Evolutionary conservation across 2,113 vertebrate genomes (phyloP).

Genomic region (Gallinago undulata): DNA sequence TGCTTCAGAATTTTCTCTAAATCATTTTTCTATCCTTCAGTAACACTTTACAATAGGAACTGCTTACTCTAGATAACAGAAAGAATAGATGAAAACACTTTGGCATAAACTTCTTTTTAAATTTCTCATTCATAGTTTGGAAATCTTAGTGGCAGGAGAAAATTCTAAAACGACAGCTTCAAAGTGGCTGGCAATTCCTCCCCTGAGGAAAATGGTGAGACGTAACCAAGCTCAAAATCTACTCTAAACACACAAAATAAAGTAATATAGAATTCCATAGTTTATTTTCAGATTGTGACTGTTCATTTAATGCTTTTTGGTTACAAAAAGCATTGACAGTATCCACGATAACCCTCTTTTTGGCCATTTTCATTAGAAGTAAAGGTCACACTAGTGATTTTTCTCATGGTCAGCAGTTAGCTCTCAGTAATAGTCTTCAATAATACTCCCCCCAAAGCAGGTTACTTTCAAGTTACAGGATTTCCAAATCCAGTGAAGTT

Average conservation of each 20-base stretch:
- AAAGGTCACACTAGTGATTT: not conserved
- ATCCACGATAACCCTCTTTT: not conserved
- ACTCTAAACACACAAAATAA: not conserved
- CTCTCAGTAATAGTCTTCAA: not conserved
- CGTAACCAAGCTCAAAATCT: not conserved
- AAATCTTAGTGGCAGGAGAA: not conserved
- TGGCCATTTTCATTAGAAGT: not conserved
- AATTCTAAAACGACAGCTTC: not conserved
- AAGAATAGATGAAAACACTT: not conserved
- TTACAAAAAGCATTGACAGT: not conserved
- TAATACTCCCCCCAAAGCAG: not conserved
- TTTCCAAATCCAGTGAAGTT: not conserved
- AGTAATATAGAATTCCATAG: rapidly evolving
- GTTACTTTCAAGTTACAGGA: not conserved
- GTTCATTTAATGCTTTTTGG: not conserved
- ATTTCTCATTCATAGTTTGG: not conserved
- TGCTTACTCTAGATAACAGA: not conserved
- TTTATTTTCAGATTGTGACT: not conserved
- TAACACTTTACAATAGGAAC: not conserved
- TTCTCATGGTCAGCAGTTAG: not conserved
- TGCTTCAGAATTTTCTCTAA: not conserved
- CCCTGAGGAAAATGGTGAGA: not conserved
- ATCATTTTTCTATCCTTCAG: not conserved
- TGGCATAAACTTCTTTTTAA: not conserved
- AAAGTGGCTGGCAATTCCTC: not conserved